Percentiles rank a stretch among this genome's conserved stretches.
Conservation (phyloP, 2,113 vertebrate species). For the Pollimyrus isidori region DNA sequence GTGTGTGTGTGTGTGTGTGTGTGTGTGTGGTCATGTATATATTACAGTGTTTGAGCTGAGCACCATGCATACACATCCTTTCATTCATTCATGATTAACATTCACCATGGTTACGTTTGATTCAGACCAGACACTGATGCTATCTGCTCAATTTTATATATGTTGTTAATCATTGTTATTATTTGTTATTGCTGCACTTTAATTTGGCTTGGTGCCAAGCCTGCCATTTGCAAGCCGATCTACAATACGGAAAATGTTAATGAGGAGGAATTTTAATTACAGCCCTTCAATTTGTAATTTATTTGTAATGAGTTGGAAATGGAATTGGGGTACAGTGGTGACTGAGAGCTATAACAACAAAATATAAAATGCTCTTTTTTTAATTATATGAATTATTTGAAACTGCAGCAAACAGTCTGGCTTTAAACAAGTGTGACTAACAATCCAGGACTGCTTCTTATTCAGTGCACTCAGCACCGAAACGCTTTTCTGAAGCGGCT, state of each 20-base stretch:
- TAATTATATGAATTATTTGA: neutral
- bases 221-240: neutral
- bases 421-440: neutral
- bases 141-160: neutral
- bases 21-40: neutral
- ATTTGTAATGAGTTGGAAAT: neutral
- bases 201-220: neutral
- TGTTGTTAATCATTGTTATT: neutral
- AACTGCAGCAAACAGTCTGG: neutral
- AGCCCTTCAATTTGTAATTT: neutral
- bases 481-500: neutral
- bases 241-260: neutral
- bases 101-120: neutral
- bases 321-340: neutral
- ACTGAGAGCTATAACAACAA: neutral
- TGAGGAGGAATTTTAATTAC: neutral
- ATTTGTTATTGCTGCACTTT: neutral
- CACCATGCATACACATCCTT: neutral
- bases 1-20: neutral
- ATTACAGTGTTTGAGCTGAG: neutral
- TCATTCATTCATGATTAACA: neutral
- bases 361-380: neutral
- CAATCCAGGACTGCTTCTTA: neutral
- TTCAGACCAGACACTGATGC: neutral
- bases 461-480: neutral